phyloP scores from a whole-genome alignment of 2,888 invertebrate species.

The Rhorus exstirpatorius region DNA sequence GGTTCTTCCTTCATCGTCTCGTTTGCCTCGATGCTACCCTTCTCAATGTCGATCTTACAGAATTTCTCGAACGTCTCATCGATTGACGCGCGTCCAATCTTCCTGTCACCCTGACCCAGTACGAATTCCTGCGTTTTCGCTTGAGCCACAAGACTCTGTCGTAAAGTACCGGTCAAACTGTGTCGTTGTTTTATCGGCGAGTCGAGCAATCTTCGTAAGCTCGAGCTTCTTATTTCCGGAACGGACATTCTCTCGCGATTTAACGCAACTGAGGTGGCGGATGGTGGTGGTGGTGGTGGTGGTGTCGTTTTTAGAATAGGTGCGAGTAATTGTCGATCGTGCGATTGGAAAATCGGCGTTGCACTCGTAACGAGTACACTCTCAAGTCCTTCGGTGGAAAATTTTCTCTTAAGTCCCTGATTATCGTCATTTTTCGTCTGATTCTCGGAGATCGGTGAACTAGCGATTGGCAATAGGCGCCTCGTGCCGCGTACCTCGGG shows the following conservation, averaged over 20 bases:
- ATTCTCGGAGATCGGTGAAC: conserved; percentile 81
- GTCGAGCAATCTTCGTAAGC: conserved; percentile 80
- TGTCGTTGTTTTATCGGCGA: conserved; percentile 82
- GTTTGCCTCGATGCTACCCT: conserved; percentile 59
- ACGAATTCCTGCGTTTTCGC: conserved; percentile 69
- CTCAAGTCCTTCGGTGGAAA: conserved; percentile 77
- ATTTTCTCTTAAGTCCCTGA: conserved; percentile 52
- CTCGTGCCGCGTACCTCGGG: conserved; percentile 75
- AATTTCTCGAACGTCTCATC: conserved; percentile 70
- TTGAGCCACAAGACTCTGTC: conserved; percentile 74
- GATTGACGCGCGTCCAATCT: conserved; percentile 36
- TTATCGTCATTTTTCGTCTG: conserved; percentile 70
- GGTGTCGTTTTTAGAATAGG: conserved; percentile 69
- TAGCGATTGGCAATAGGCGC: conserved; percentile 81
- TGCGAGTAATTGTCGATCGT: conserved; percentile 75
- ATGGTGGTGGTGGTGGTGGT: conserved; percentile 60
- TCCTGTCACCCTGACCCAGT: conserved; percentile 61
- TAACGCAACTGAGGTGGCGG: conserved; percentile 24
- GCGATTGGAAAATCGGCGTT: conserved; percentile 79
- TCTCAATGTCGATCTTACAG: conserved; percentile 68
- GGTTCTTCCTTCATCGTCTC: conserved; percentile 60
- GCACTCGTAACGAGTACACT: conserved; percentile 80
- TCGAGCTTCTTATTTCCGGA: conserved; percentile 83
- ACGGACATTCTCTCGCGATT: conserved; percentile 83
- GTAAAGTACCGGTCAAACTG: conserved; percentile 80